Conservation (phyloP, 2,888 invertebrate species). For the Fragum whitleyi region DNA sequence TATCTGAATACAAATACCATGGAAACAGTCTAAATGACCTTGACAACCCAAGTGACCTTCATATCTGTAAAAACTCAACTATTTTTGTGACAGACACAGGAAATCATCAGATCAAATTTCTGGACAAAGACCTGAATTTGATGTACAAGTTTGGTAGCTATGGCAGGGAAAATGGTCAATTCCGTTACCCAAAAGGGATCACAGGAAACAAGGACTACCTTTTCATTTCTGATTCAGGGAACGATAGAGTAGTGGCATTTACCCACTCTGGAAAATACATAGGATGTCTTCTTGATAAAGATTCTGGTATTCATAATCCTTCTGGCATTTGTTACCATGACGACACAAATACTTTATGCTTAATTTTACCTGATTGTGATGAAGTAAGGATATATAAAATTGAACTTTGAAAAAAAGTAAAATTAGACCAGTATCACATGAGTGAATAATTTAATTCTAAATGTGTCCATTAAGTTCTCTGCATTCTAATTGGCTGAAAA, state of each 20-base stretch:
- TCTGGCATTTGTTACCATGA: slow-evolving; percentile 54
- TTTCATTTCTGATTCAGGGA: slow-evolving; percentile 69
- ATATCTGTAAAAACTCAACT: slow-evolving; percentile 47
- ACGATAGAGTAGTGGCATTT: slow-evolving; percentile 64
- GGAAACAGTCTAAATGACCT: slow-evolving; percentile 47
- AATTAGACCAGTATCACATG: too few relatives aligned
- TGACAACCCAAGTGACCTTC: slow-evolving; percentile 63
- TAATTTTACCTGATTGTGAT: slow-evolving; percentile 63
- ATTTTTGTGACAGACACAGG: slow-evolving; percentile 67
- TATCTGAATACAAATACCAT: slow-evolving; percentile 57
- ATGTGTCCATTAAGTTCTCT: too few relatives aligned
- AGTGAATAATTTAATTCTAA: too few relatives aligned
- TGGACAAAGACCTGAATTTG: slow-evolving; percentile 58
- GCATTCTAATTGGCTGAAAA: too few relatives aligned
- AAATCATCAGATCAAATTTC: slow-evolving; percentile 67
- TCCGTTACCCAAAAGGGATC: slow-evolving; percentile 64
- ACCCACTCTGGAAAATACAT: slow-evolving; percentile 54
- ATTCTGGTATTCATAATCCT: slow-evolving; percentile 56
- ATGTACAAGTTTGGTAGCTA: slow-evolving; percentile 62
- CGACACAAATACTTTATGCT: slow-evolving; percentile 46
- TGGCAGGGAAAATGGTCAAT: slow-evolving; percentile 47
- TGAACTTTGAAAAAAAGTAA: background rate
- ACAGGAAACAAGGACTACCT: slow-evolving; percentile 45
- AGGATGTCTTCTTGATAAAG: slow-evolving; percentile 39
- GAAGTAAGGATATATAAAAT: slow-evolving; percentile 56